phyloP scores from a whole-genome alignment of 2,888 invertebrate genomes.

The Dendrolimus houi region DNA sequence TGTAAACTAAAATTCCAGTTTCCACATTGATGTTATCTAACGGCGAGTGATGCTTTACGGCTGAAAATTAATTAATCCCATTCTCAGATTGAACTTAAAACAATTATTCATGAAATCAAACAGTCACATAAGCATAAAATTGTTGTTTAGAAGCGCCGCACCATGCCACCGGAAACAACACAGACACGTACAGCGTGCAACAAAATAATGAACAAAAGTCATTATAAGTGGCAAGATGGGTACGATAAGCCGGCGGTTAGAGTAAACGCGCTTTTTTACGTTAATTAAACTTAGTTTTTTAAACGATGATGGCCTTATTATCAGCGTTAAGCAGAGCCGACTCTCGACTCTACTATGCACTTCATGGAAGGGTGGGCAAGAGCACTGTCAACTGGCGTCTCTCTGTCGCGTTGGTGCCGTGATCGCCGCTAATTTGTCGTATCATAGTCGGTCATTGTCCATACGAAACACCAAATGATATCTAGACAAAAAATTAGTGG shows the following conservation, averaged over 20 bases:
- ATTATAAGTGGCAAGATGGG: conserved; percentile 65
- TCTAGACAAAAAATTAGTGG: not conserved
- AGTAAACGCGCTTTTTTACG: conserved; percentile 73
- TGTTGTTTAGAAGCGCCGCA: conserved; percentile 47
- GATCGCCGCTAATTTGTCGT: not conserved
- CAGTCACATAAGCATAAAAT: conserved; percentile 56
- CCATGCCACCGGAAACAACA: conserved; percentile 47
- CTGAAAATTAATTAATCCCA: conserved; percentile 47
- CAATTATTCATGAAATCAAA: conserved; percentile 40
- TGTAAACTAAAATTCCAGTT: conserved; percentile 17
- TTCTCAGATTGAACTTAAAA: conserved; percentile 37
- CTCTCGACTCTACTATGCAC: not conserved
- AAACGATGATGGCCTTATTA: conserved; percentile 68
- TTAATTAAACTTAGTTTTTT: conserved; percentile 73
- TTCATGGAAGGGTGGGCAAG: not conserved
- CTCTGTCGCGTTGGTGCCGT: not conserved
- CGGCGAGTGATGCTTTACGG: conserved; percentile 23
- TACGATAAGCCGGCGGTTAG: conserved; percentile 61
- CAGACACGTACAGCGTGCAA: conserved; percentile 52
- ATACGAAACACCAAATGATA: not conserved
- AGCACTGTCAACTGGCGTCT: not conserved
- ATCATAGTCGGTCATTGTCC: not conserved
- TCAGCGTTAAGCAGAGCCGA: conserved; percentile 42
- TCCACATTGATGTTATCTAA: conserved; percentile 25
- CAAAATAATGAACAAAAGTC: conserved; percentile 72